phyloP scores from a whole-genome alignment of 2,888 invertebrate species.

The Drosophila conformis region DNA sequence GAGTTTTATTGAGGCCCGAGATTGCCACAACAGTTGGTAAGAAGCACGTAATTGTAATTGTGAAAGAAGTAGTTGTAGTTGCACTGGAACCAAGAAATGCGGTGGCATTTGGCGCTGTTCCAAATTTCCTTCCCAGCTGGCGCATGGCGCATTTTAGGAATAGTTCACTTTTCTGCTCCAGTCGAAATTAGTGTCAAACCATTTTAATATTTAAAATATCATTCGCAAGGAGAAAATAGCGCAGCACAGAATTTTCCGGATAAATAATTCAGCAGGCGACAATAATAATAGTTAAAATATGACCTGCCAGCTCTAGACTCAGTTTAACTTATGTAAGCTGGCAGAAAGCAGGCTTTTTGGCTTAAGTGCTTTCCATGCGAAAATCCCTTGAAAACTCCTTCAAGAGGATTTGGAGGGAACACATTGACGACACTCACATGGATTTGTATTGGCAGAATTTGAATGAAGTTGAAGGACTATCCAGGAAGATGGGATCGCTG shows the following conservation, averaged over 20 bases:
- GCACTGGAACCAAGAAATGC: constrained; percentile 9
- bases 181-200: constrained; percentile 38
- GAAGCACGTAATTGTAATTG: constrained; percentile 52
- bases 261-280: constrained; percentile 67
- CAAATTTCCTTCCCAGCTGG: constrained; percentile 40
- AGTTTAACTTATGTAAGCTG: not conserved
- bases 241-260: constrained; percentile 28
- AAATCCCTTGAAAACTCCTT: constrained; percentile 43
- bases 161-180: constrained; percentile 17
- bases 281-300: constrained; percentile 62
- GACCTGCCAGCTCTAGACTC: not conserved
- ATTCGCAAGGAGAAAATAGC: constrained; percentile 49
- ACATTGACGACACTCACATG: constrained; percentile 2
- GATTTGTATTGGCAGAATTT: constrained; percentile 17
- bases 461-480: constrained; percentile 20
- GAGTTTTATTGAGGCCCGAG: constrained; percentile 44
- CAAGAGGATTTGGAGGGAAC: not conserved
- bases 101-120: constrained; percentile 40
- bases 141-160: constrained; percentile 2
- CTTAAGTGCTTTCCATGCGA: constrained; percentile 64
- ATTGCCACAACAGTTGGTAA: constrained; percentile 36
- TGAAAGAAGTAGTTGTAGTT: constrained; percentile 43
- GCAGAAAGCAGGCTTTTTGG: constrained; percentile 14
- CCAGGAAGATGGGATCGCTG: constrained; percentile 17
- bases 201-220: constrained; percentile 68